phyloP scores from a whole-genome alignment of 2,113 vertebrate species.

The Lichenostomus cassidix region DNA sequence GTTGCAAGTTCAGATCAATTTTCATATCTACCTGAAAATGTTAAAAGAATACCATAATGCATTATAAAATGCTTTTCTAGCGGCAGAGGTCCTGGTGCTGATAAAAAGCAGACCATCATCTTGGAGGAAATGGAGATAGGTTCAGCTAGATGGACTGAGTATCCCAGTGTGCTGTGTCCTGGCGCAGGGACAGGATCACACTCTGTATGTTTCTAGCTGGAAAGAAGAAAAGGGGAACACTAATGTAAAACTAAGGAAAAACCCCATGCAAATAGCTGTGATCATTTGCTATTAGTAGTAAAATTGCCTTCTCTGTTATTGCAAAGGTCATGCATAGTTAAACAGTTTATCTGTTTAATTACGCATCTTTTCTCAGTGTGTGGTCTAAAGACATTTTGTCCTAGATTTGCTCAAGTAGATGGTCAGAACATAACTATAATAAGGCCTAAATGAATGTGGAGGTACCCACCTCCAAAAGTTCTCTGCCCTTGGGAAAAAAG shows the following conservation, averaged over 20 bases:
- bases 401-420: neutral
- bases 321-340: neutral
- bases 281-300: neutral
- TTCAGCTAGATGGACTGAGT: neutral
- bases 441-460: neutral
- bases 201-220: neutral
- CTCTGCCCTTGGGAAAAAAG: neutral
- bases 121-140: neutral
- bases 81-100: neutral
- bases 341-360: neutral
- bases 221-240: neutral
- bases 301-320: neutral
- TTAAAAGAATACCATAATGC: neutral
- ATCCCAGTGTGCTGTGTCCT: neutral
- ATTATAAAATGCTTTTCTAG: neutral
- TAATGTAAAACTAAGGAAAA: neutral
- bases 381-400: neutral
- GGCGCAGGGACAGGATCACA: neutral
- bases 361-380: neutral
- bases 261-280: neutral
- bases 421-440: neutral
- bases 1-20: neutral
- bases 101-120: neutral
- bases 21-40: neutral
- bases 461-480: neutral